phyloP scores from a whole-genome alignment of 2,888 invertebrate species.

The Lasioglossum pauxillum region DNA sequence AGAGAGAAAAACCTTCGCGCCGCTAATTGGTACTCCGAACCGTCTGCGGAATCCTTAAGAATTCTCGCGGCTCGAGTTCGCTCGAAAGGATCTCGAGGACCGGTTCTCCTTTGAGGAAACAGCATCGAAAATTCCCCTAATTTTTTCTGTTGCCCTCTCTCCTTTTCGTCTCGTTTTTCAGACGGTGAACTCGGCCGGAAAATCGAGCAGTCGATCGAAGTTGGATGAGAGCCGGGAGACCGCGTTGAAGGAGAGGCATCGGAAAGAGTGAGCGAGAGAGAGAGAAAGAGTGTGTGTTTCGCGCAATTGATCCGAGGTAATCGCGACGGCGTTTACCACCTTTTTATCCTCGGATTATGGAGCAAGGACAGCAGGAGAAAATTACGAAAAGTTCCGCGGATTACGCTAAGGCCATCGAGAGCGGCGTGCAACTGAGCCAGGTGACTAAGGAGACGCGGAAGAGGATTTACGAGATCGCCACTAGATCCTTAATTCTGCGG shows the following conservation, averaged over 20 bases:
- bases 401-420: slow-evolving; percentile 80
- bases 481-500: neutral
- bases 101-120: neutral
- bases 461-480: neutral
- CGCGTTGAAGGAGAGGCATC: neutral
- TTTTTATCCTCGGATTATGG: slow-evolving; percentile 28
- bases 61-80: neutral
- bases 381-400: slow-evolving; percentile 66
- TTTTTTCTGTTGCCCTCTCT: neutral
- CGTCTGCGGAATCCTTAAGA: slow-evolving; percentile 21
- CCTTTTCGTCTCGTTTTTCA: slow-evolving; percentile 17
- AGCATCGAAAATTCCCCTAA: neutral
- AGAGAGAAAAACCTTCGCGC: neutral
- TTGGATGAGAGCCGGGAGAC: neutral
- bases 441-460: slow-evolving; percentile 65
- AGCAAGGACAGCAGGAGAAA: slow-evolving; percentile 35
- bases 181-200: neutral
- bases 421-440: slow-evolving; percentile 78
- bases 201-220: neutral
- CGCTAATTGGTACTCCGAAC: slow-evolving; percentile 53
- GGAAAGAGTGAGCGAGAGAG: neutral
- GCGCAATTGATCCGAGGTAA: neutral
- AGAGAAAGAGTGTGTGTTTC: neutral
- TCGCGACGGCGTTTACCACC: neutral
- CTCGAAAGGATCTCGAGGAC: neutral